Evolutionary conservation across 1,140 invertebrate species (phyloP).

Genomic region (Panagrolaimus sp.): DNA sequence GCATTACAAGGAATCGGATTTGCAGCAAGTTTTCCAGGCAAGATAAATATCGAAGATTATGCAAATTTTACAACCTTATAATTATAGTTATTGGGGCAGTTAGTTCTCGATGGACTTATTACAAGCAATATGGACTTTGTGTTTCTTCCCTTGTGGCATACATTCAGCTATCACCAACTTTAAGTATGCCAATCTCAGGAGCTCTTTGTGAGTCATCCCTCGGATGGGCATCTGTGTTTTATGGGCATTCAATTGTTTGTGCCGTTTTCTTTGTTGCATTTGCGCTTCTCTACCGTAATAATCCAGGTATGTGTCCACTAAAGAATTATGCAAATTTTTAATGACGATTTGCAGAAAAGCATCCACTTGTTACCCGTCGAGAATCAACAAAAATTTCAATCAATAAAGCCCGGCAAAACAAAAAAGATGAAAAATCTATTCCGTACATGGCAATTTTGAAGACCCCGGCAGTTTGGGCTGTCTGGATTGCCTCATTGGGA

Average conservation of each 20-base stretch:
- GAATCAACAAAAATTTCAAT: conserved; percentile 53
- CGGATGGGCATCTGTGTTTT: conserved; percentile 57
- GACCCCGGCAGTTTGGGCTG: conserved; percentile 55
- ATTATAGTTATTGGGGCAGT: conserved; percentile 39
- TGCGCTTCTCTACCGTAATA: conserved; percentile 54
- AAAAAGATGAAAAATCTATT: conserved; percentile 43
- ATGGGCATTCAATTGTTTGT: conserved; percentile 45
- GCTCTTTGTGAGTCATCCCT: conserved; percentile 35
- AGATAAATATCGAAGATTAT: no score
- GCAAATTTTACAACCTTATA: no score
- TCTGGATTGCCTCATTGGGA: conserved; percentile 53
- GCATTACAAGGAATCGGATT: conserved; percentile 41
- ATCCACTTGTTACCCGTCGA: conserved; percentile 52
- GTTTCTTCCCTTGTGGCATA: conserved; percentile 45
- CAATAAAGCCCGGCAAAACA: conserved; percentile 46
- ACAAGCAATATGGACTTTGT: conserved; percentile 47
- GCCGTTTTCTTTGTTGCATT: conserved; percentile 51
- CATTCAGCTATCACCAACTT: conserved; percentile 46
- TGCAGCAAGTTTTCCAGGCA: conserved; percentile 43
- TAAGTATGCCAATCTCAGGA: conserved; percentile 56
- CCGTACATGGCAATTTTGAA: conserved; percentile 46
- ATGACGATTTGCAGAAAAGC: conserved; percentile 39
- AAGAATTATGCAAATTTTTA: no score
- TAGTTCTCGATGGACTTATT: conserved; percentile 44
- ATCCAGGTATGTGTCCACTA: conserved; percentile 43